A percentile compares a stretch with the other conserved stretches of the same genome.
These are phyloP conservation scores for Triops longicaudatus DNA, from an alignment of 1,140 invertebrate species.

Conservation along the genomic window DNA sequence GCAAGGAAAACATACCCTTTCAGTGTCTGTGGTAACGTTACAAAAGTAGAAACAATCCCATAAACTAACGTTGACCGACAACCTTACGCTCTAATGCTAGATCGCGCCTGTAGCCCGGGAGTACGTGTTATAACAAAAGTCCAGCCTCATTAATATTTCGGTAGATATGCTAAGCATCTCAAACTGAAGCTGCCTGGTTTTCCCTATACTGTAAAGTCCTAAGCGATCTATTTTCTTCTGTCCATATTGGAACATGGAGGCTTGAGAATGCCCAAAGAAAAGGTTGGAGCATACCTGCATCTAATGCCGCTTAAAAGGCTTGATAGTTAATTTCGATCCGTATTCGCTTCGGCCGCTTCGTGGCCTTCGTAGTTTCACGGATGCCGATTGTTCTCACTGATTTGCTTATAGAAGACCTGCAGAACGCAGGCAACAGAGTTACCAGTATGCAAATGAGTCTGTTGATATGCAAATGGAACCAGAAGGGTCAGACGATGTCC, in stretches of 20 bases:
- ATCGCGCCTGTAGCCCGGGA: not conserved
- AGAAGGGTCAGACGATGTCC: conserved; percentile 1
- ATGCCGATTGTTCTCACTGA: not conserved
- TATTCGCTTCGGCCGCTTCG: not conserved
- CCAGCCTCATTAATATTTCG: not conserved
- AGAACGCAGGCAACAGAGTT: not conserved
- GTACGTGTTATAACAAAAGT: not conserved
- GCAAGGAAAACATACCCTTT: too few species aligned
- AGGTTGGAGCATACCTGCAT: not conserved
- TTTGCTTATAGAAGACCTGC: not conserved
- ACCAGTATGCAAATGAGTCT: conserved; percentile 6
- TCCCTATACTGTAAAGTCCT: not conserved
- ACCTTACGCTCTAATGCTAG: too few species aligned
- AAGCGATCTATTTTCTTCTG: not conserved
- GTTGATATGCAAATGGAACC: not conserved
- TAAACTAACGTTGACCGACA: too few species aligned
- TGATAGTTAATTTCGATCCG: not conserved
- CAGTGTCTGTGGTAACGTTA: too few species aligned
- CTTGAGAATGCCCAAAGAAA: not conserved
- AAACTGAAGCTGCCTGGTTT: not conserved
- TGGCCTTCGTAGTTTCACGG: not conserved
- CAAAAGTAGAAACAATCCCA: too few species aligned
- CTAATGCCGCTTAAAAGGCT: not conserved
- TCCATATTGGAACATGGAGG: not conserved
- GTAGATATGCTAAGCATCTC: not conserved